Evolutionary conservation across 2,888 invertebrate genomes (phyloP), one percentile per base, ranked within the genome.

Genomic region (Orthosia gracilis): DNA sequence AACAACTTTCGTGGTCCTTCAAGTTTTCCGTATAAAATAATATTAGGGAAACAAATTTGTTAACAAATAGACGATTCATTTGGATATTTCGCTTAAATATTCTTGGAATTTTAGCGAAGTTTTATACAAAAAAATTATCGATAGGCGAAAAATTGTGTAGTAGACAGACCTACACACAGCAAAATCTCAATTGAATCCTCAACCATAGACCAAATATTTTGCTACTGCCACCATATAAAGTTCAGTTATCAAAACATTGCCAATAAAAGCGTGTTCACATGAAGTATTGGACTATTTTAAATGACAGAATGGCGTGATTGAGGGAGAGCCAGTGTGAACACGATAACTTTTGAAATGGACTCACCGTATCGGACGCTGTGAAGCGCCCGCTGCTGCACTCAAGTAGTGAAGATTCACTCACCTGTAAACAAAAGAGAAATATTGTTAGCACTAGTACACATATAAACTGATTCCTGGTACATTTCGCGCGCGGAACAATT

Each of bases 351-450:
- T 87, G 86, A 92, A 91, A 88, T 88, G 62, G 86, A 96, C 96
- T 96, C 91, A 96, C 96, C 96, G 96, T 95, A 87, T 96, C 96
- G 95, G 96, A 95, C 95, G 95, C 95, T 92, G 95, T 93, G 95
- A 94, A 96, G 92, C 96, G 96, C 93, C 96, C 96, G 94, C 94
- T 95, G 96, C 96, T 94, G 96, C 96, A 96, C 95, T 96, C 96
- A 93, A 96, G 96, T 94, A 96, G 96, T 94, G 96, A 96, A 95
- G 95, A 94, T 95, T 96, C 96, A 96, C 96, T 96, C 96, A 96
- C 96, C 96, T 96, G 94, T 5, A 91, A 95, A 88, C 84, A 92
- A 91, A 89, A 87, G 86, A 88, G 79, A 87, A 81, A 87, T 77
- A 80, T 85, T 86, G 85, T 84, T 86, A 84, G 73, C 74, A 68